Evolutionary conservation across 2,797 vertebrate genomes (phyloP).

Genomic region (Menidia menidia): DNA sequence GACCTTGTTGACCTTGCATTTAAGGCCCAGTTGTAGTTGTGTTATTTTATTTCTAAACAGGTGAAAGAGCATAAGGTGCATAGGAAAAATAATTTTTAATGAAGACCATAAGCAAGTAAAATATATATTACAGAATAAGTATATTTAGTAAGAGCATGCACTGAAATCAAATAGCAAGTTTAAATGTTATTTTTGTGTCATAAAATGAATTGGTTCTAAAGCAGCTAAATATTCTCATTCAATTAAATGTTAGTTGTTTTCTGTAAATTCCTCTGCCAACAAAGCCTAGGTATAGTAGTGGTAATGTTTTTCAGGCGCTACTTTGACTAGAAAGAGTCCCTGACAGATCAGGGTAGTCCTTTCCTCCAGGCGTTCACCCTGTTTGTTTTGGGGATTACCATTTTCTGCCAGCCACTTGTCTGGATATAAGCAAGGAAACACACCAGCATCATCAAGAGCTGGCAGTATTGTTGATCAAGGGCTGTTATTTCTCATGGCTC

Average conservation of each 20-base stretch:
- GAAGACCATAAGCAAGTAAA: background rate
- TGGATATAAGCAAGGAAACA: constrained; percentile 56
- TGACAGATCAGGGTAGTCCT: constrained; percentile 68
- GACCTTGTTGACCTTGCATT: constrained; percentile 27
- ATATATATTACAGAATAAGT: too few relatives aligned
- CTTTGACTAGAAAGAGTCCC: constrained; percentile 66
- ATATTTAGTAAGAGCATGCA: background rate
- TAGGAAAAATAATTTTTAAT: background rate
- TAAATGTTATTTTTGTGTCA: background rate
- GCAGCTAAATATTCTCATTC: constrained; percentile 5
- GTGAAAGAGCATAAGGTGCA: background rate
- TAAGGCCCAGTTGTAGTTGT: constrained; percentile 25
- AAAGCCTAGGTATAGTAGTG: constrained; percentile 30
- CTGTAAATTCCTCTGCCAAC: constrained; percentile 57
- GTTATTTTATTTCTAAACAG: constrained; percentile 18
- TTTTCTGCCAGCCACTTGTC: constrained; percentile 74
- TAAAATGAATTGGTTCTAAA: constrained; percentile 5
- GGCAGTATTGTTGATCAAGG: constrained; percentile 23
- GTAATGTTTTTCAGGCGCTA: constrained; percentile 57
- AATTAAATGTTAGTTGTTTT: constrained; percentile 11
- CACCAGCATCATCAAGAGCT: constrained; percentile 42
- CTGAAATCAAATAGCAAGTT: background rate
- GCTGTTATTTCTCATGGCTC: constrained; percentile 63
- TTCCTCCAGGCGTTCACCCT: constrained; percentile 16
- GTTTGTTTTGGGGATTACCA: constrained; percentile 57